Evolutionary conservation across 1,140 invertebrate species (phyloP), one percentile per base, ranked within the genome.

Genomic region (Leptoteleia sp.): DNA sequence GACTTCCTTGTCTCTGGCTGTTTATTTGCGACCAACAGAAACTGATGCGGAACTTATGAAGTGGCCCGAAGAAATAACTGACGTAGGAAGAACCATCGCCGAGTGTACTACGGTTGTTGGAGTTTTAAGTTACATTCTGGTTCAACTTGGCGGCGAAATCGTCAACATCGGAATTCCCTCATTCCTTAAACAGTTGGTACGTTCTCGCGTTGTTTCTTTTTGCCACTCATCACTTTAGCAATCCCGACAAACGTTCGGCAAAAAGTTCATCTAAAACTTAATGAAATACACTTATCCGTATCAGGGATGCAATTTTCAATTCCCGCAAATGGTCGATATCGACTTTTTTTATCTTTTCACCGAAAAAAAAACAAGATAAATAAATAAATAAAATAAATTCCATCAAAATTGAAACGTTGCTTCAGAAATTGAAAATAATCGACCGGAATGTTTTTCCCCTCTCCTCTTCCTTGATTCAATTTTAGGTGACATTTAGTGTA

Each of bases 101-200:
- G 98, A 99, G 91, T 90, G 96, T 42, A 92, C 94, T 1, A 97
- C 96, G 1, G 92, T 98, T 42, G 81, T 94, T 1, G 95, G 95
- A 19, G 97, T 98, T 27, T 83, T 98, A 0, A 94, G 93, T 80
- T 98, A 97, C 84, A 94, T 97, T n/a, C 90, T 99, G 61, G 89
- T 97, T 35, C 96, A 98, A 84, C 96, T 98, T 87, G 94, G 96
- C 0, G 95, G 96, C 79, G 98, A 99, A 90, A 94, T 99, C 55
- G 93, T 95, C 84, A 97, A 98, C 87, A 96, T 98, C 88, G 98
- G 98, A 29, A 85, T 98, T 11, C 90, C 93, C 25, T 95, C 95
- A 0, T 99, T 98, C 88, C 87, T 98, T 27, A 96, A 96, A 83
- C 97, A 98, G 90, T 91, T 98, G 93, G 97, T 98, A 91, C 91